A percentile compares a stretch with the other conserved stretches of the same genome.
Evolutionary conservation across 2,888 invertebrate genomes (phyloP).

Genomic region (Caenorhabditis drosophilae): DNA sequence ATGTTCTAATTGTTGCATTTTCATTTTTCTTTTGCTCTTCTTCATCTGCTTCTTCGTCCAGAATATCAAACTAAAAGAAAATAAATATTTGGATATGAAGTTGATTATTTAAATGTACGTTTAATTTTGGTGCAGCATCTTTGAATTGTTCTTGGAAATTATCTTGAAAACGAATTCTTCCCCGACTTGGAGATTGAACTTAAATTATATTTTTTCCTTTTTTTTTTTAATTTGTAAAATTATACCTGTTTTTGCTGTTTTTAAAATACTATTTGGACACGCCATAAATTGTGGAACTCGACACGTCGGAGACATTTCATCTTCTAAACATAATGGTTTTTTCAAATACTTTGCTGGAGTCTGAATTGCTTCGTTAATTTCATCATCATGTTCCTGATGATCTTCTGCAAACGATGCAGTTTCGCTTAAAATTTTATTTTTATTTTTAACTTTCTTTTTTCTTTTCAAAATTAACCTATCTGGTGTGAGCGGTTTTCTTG

Average conservation of each 20-base stretch:
- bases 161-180: conserved; percentile 7
- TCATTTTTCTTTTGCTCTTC: not conserved
- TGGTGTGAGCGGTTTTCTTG: not conserved
- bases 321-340: not conserved
- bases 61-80: not conserved
- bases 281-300: not conserved
- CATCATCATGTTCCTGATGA: no score
- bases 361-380: not conserved
- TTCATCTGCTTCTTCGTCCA: conserved; percentile 5
- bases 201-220: not conserved
- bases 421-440: no score
- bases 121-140: not conserved
- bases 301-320: not conserved
- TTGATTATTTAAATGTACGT: not conserved
- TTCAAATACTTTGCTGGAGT: conserved; percentile 4
- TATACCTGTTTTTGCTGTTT: conserved; percentile 1
- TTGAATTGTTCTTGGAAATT: not conserved
- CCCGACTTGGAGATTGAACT: conserved; percentile 7
- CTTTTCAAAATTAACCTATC: not conserved
- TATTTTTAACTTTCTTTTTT: no score
- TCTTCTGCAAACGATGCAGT: no score
- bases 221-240: not conserved
- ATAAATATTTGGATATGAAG: not conserved
- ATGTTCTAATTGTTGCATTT: not conserved
- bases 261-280: conserved; percentile 4